These are phyloP conservation scores for Percopsis transmontana DNA, from an alignment of 2,113 vertebrate genomes.

Conservation along the genomic window DNA sequence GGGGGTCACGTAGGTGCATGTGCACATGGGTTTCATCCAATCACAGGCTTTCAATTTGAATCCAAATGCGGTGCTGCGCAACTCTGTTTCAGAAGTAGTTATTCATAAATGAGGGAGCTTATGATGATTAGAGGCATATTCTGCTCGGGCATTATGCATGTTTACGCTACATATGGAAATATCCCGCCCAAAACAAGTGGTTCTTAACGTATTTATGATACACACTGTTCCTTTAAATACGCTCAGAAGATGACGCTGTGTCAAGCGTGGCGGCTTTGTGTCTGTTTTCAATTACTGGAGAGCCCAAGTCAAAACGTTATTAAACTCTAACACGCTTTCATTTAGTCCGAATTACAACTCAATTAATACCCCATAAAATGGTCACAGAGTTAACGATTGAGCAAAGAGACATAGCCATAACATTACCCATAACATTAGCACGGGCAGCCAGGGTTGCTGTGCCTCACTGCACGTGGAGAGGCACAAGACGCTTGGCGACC, in stretches of 20 bases:
- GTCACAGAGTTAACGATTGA: slow-evolving; percentile 76
- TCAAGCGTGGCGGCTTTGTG: slow-evolving; percentile 36
- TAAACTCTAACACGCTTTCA: slow-evolving; percentile 74
- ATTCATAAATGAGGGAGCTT: no score
- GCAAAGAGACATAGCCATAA: slow-evolving; percentile 72
- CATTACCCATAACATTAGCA: slow-evolving; percentile 72
- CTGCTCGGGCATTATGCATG: no score
- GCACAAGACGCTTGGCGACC: slow-evolving; percentile 57
- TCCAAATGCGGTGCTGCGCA: no score
- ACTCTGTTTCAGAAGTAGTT: no score
- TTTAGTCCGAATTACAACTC: slow-evolving; percentile 78
- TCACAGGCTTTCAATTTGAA: no score
- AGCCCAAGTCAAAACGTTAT: slow-evolving; percentile 65
- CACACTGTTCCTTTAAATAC: background rate
- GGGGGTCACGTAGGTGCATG: no score
- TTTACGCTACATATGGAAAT: no score
- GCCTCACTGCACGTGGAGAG: slow-evolving; percentile 61
- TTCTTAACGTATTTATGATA: no score
- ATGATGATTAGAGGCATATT: no score
- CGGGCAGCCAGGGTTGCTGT: slow-evolving; percentile 57
- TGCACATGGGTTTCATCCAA: no score
- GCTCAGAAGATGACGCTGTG: slow-evolving; percentile 15
- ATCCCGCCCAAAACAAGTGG: background rate
- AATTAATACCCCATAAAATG: slow-evolving; percentile 79
- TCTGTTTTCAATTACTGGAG: slow-evolving; percentile 79